These are phyloP conservation scores for Phragmatobia fuliginosa DNA, from an alignment of 2,888 invertebrate species.

Conservation along the genomic window DNA sequence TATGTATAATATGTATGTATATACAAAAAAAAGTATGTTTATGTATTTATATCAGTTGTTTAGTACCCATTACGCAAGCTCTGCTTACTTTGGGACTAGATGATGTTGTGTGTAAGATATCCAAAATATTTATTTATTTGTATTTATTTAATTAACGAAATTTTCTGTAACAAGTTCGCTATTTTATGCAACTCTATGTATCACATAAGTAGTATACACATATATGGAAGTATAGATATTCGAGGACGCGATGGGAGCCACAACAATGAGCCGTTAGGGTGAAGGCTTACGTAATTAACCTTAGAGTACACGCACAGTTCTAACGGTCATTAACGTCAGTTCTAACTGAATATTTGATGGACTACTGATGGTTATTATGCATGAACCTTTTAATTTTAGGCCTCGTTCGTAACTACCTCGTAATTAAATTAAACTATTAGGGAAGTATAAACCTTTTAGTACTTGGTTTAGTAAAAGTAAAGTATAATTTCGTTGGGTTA, in stretches of 20 bases:
- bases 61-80: too few species aligned
- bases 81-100: too few species aligned
- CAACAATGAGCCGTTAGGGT: conserved; percentile 67
- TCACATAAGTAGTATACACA: conserved; percentile 54
- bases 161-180: neutral
- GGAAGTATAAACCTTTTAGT: conserved; percentile 14
- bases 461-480: neutral
- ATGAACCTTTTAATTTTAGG: conserved; percentile 26
- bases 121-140: too few species aligned
- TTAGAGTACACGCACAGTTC: conserved; percentile 51
- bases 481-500: neutral
- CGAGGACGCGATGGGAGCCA: conserved; percentile 63
- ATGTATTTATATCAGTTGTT: too few species aligned
- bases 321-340: conserved; percentile 46
- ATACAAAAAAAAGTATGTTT: too few species aligned
- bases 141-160: too few species aligned
- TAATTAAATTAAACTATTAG: conserved; percentile 21
- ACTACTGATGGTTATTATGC: conserved; percentile 34
- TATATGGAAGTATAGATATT: conserved; percentile 72
- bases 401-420: conserved; percentile 9
- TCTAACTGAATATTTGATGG: conserved; percentile 55
- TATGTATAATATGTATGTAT: too few species aligned
- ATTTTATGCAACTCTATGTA: conserved; percentile 46
- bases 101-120: too few species aligned
- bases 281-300: conserved; percentile 70